Base-by-base conservation (phyloP, 2,113 vertebrate genomes). In the Hemibagrus wyckioides region DNA sequence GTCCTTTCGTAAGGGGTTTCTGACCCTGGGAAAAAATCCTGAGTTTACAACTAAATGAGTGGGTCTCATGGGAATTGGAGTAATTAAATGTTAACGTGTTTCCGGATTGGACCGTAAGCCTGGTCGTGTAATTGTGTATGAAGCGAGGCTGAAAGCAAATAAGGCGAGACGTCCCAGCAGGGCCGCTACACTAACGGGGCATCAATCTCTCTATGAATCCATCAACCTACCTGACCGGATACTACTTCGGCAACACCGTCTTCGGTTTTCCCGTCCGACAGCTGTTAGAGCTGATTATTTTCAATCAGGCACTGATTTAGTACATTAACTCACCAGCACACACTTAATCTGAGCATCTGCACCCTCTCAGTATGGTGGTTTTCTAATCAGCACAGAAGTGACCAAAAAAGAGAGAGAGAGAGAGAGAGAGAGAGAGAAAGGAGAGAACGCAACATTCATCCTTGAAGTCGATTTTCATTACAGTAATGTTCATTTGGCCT, bases 401-500 rank as follows among this genome's bases (percentile, higher is more conserved):
- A 82, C 54, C 19, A 28, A 3, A 19, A 82, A 52, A 63, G 59
- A 67, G 8, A 69, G 48, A 79, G n/a, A 69, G 48, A 79, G n/a
- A 8, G 6, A 1, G 82, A 21, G 82, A n/a, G 80, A 87, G 80
- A 39, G 65, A 77, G 30, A 41, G 30, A 10, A 52, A 56, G 21
- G 19, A 13, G 56, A 6, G 10, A 76, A 50, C 13, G 36, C 30
- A 10, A 30, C 19, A 61, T 63, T 87, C 61, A 59, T 63, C 67
- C 63, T 65, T 36, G 15, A 65, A 76, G 80, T 83, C 80, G 30
- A 88, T 73, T 81, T 88, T 63, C 65, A 88, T 85, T 85, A 88
- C 54, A 75, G 77, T 61, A 82, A 82, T 82, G 76, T 80, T 57
- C 61, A 25, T 57, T 57, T 65, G 36, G 71, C 82, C 57, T 44